These are phyloP conservation scores for Drosophila watanabei DNA, from an alignment of 1,140 invertebrate genomes.

Conservation along the genomic window DNA sequence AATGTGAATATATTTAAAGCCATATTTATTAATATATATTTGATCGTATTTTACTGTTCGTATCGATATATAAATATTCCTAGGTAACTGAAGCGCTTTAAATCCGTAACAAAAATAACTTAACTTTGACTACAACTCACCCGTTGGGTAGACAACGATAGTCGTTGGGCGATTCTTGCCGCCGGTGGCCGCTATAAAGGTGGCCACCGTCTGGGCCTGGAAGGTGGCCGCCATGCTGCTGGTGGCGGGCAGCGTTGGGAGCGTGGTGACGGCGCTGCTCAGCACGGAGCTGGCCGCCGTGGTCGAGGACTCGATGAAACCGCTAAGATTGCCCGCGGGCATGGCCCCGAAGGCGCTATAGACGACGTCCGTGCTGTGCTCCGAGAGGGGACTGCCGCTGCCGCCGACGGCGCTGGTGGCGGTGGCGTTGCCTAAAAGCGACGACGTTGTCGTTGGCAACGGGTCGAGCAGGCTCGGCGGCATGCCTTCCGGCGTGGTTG, in stretches of 20 bases:
- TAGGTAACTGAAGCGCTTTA: too few species aligned
- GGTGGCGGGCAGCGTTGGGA: conserved; percentile 45
- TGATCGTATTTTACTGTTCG: too few species aligned
- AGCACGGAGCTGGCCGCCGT: conserved; percentile 60
- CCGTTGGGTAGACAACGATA: conserved; percentile 82
- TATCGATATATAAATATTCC: too few species aligned
- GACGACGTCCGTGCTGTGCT: conserved; percentile 1
- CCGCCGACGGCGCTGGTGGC: conserved; percentile 12
- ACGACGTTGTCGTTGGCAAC: neutral
- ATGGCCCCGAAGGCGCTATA: conserved; percentile 52
- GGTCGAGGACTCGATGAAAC: conserved; percentile 72
- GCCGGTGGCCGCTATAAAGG: conserved; percentile 68
- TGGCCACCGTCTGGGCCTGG: conserved; percentile 75
- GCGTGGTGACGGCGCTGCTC: conserved; percentile 45
- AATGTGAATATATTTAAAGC: too few species aligned
- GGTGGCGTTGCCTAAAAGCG: conserved; percentile 18
- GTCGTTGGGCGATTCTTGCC: conserved; percentile 80
- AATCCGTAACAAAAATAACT: neutral
- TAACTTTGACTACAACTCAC: conserved; percentile 34
- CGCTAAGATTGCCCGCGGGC: conserved; percentile 51
- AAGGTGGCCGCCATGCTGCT: conserved; percentile 54
- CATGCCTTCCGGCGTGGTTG: neutral
- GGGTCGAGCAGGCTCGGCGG: neutral
- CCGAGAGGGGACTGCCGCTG: neutral
- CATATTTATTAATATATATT: too few species aligned